phyloP scores from a whole-genome alignment of 2,797 vertebrate species.

The Platalea minor region DNA sequence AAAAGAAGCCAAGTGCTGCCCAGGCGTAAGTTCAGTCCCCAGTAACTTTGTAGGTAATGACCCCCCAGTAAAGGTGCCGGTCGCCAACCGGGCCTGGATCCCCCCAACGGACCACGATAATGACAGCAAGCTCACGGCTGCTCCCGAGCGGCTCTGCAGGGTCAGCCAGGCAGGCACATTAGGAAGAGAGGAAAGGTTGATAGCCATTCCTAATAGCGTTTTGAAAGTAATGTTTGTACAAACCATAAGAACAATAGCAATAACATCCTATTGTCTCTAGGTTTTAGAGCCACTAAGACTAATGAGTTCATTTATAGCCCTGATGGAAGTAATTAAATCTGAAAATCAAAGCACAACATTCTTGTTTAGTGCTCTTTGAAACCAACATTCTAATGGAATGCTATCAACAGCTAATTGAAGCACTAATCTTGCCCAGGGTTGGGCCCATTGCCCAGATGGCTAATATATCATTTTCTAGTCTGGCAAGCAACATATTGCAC shows the following conservation, averaged over 20 bases:
- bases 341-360: constrained; percentile 76
- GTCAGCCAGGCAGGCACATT: neutral
- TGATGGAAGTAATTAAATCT: constrained; percentile 80
- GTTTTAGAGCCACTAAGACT: constrained; percentile 70
- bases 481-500: constrained; percentile 61
- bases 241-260: constrained; percentile 53
- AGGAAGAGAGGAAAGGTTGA: neutral
- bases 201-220: neutral
- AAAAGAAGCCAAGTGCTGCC: neutral
- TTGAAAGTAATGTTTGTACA: constrained; percentile 33
- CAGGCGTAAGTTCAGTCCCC: neutral
- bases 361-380: constrained; percentile 77
- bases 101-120: neutral
- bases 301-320: constrained; percentile 77
- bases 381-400: constrained; percentile 75
- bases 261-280: constrained; percentile 67
- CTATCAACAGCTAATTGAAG: constrained; percentile 76
- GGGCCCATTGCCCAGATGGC: constrained; percentile 72
- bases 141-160: neutral
- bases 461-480: constrained; percentile 73
- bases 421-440: constrained; percentile 71
- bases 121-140: neutral
- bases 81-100: neutral
- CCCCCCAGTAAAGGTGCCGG: neutral
- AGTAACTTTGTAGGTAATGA: too few relatives aligned